Conservation (phyloP, 1,140 invertebrate species). For the Acromyrmex heyeri region DNA sequence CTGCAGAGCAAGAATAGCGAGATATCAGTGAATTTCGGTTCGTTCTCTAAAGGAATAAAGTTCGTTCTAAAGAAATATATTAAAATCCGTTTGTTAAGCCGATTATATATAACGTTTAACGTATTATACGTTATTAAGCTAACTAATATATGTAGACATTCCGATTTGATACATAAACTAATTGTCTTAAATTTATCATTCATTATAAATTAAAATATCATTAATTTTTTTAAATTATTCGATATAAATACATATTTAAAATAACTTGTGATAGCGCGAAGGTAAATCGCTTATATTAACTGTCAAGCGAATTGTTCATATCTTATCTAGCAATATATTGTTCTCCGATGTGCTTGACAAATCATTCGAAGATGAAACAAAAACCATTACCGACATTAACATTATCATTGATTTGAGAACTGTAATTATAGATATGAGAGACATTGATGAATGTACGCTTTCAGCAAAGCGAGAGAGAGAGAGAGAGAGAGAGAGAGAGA, state of each 20-base stretch:
- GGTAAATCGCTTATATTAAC: background rate
- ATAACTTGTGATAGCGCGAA: constrained; percentile 5
- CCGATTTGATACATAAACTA: background rate
- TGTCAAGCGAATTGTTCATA: constrained; percentile 10
- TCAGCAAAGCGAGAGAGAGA: constrained; percentile 12
- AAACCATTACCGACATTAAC: constrained; percentile 36
- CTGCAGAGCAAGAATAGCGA: constrained; percentile 5
- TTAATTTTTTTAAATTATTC: background rate
- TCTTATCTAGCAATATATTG: constrained; percentile 21
- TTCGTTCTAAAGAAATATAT: constrained; percentile 30
- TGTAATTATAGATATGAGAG: constrained; percentile 63
- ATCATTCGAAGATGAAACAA: constrained; percentile 51
- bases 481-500: constrained; percentile 2
- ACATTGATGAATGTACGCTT: constrained; percentile 73
- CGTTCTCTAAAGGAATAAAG: constrained; percentile 28
- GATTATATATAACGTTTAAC: background rate
- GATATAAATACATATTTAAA: constrained; percentile 7
- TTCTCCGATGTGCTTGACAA: constrained; percentile 32
- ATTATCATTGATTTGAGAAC: constrained; percentile 64
- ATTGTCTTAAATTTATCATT: background rate
- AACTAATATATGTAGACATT: background rate
- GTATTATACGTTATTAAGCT: background rate
- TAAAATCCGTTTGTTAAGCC: constrained; percentile 13
- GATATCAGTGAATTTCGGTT: constrained; percentile 55
- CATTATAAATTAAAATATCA: constrained; percentile 3